phyloP scores from a whole-genome alignment of 2,888 invertebrate species.

The Malachius bipustulatus region DNA sequence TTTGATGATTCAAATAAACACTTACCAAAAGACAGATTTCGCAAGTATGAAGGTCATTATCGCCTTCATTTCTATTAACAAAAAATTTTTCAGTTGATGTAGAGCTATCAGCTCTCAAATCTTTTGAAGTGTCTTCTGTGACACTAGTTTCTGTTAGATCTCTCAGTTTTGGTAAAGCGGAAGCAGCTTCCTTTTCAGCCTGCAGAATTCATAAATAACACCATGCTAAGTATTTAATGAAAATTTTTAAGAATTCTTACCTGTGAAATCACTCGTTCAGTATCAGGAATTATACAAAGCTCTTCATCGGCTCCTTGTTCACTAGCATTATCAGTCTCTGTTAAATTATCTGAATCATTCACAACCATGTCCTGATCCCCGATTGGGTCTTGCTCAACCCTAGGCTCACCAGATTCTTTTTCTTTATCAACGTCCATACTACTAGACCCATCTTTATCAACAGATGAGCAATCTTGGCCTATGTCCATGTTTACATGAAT shows the following conservation, averaged over 20 bases:
- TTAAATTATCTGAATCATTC: too few species aligned
- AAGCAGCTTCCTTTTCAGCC: slow-evolving; percentile 52
- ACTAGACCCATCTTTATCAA: too few species aligned
- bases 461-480: too few species aligned
- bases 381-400: too few species aligned
- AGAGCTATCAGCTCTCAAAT: slow-evolving; percentile 3
- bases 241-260: slow-evolving; percentile 15
- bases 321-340: slow-evolving; percentile 20
- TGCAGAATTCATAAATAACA: slow-evolving; percentile 15
- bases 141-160: slow-evolving; percentile 31
- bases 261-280: slow-evolving; percentile 53
- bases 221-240: neutral
- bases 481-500: too few species aligned
- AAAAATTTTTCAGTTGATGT: slow-evolving; percentile 9
- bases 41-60: slow-evolving; percentile 9
- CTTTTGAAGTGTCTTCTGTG: slow-evolving; percentile 13
- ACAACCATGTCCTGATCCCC: too few species aligned
- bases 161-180: slow-evolving; percentile 27
- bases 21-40: too few species aligned
- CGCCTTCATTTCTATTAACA: slow-evolving; percentile 13
- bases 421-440: too few species aligned
- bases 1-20: too few species aligned
- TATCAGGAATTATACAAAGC: slow-evolving; percentile 56
- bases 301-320: slow-evolving; percentile 52
- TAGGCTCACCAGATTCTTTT: too few species aligned